Percentiles rank a stretch among this genome's conserved stretches.
Evolutionary conservation across 2,888 invertebrate species (phyloP).

Genomic region (Galerucella pusilla): DNA sequence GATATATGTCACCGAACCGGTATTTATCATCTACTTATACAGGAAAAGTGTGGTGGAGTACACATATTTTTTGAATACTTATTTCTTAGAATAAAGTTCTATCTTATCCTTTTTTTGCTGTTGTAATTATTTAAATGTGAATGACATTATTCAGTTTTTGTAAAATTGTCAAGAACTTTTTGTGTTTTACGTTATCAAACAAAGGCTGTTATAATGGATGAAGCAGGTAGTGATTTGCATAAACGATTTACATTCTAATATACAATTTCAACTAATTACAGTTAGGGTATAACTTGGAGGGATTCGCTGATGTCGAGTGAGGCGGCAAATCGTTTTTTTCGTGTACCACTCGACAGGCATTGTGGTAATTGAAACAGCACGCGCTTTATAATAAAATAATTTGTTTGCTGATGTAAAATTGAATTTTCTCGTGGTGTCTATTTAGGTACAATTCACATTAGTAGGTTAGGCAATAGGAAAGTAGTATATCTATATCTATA

Average conservation of each 20-base stretch:
- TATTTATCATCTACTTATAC: no score
- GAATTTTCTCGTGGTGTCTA: not conserved
- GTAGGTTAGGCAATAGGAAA: no score
- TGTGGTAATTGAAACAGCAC: slow-evolving; percentile 1
- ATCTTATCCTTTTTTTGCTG: no score
- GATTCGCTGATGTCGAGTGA: not conserved
- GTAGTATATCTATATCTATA: no score
- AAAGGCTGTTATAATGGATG: not conserved
- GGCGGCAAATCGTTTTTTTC: not conserved
- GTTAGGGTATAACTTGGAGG: not conserved
- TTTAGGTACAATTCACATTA: no score
- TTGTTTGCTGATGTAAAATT: not conserved
- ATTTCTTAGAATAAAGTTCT: no score
- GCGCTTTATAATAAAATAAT: not conserved
- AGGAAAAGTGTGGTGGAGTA: no score
- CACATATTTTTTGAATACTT: no score
- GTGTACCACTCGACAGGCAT: not conserved
- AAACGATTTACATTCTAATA: not conserved
- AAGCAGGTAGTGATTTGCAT: not conserved
- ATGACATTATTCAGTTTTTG: not conserved
- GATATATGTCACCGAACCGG: no score
- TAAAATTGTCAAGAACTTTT: not conserved
- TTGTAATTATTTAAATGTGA: not conserved
- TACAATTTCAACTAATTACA: slow-evolving; percentile 2
- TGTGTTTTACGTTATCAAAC: not conserved